Evolutionary conservation across 1,140 invertebrate species (phyloP).

Genomic region (Batillaria attramentaria): DNA sequence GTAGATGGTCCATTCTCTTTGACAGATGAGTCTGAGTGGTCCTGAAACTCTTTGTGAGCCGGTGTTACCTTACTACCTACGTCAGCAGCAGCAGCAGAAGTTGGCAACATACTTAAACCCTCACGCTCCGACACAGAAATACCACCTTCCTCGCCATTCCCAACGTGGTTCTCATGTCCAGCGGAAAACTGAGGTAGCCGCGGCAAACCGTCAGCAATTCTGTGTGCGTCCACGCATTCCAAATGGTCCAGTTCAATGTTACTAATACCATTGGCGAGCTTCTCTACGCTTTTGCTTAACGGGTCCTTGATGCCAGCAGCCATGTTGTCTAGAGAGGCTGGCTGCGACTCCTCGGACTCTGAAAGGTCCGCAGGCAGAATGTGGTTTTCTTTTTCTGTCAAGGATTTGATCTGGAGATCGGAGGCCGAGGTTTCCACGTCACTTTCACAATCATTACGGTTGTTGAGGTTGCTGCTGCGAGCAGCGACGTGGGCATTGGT

Average conservation of each 20-base stretch:
- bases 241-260: background rate
- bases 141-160: too few relatives aligned
- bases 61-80: too few relatives aligned
- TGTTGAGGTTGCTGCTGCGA: slow-evolving; percentile 6
- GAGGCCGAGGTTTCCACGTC: background rate
- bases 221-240: background rate
- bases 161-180: too few relatives aligned
- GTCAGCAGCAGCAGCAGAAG: too few relatives aligned
- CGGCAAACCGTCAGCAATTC: too few relatives aligned
- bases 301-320: background rate
- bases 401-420: slow-evolving; percentile 1
- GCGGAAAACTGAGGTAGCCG: too few relatives aligned
- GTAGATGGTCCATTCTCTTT: too few relatives aligned
- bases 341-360: background rate
- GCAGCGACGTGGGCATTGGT: background rate
- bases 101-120: too few relatives aligned
- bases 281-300: background rate
- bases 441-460: background rate
- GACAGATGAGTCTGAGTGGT: too few relatives aligned
- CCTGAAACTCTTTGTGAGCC: too few relatives aligned
- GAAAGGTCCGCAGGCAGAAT: background rate
- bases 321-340: background rate
- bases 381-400: slow-evolving; percentile 18
- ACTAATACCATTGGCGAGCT: slow-evolving; percentile 11
- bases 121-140: too few relatives aligned